Conservation (phyloP, 2,113 vertebrate species). For the Paratilapia polleni region DNA sequence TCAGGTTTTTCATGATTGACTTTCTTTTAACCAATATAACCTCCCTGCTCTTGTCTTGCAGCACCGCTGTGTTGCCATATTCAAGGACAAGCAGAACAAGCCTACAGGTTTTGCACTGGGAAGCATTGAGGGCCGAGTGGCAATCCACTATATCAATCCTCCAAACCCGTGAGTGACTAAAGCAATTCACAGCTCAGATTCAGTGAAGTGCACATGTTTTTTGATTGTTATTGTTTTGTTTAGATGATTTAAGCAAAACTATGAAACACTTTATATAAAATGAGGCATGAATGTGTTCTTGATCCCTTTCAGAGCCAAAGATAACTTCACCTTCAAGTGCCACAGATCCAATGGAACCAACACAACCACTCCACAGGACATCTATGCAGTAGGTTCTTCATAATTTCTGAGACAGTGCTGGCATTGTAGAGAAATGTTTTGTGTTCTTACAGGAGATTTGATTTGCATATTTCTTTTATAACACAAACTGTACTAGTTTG, state of each 20-base stretch:
- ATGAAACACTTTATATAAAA: neutral
- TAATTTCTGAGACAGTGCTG: neutral
- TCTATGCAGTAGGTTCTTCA: conserved; percentile 89
- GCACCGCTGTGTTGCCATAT: conserved; percentile 99
- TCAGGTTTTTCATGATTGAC: neutral
- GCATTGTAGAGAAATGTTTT: neutral
- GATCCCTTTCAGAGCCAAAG: conserved; percentile 87
- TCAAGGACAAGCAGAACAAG: conserved; percentile 99
- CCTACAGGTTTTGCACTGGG: conserved; percentile 98
- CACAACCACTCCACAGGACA: conserved; percentile 96
- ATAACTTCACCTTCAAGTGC: conserved; percentile 99
- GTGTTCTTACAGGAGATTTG: neutral
- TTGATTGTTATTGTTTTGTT: neutral
- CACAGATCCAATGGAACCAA: conserved; percentile 99
- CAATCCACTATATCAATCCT: conserved; percentile 98
- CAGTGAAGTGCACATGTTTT: neutral
- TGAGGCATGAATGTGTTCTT: neutral
- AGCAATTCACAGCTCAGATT: neutral
- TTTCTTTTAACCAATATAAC: neutral
- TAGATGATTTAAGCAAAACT: neutral
- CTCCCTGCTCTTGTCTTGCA: conserved; percentile 52
- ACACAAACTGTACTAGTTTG: neutral
- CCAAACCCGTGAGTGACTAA: conserved; percentile 92
- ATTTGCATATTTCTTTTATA: neutral
- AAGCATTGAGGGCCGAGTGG: conserved; percentile 97